Evolutionary conservation across 23 tunicate genomes (phyloP).

Genomic region (Clavelina lepadiformis): DNA sequence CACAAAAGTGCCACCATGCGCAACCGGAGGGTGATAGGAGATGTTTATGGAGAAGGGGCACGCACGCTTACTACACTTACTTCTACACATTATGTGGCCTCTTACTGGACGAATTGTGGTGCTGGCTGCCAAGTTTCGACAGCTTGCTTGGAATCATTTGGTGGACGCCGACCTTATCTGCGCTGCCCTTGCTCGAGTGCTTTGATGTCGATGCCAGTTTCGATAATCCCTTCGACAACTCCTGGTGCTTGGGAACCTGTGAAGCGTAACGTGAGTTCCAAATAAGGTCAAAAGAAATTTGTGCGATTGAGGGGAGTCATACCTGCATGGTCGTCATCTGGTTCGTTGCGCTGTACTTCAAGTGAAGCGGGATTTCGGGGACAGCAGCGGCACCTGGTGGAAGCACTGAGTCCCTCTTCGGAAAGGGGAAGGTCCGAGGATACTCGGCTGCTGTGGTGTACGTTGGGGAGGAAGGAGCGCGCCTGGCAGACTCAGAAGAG

Average conservation of each 20-base stretch:
- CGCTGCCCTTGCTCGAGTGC: not conserved
- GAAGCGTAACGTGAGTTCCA: not conserved
- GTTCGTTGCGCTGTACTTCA: slow-evolving; percentile 81
- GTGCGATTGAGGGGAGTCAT: not conserved
- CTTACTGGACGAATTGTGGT: slow-evolving; percentile 42
- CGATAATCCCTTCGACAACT: slow-evolving; percentile 10
- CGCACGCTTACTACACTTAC: slow-evolving; percentile 14
- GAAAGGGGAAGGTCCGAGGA: slow-evolving; percentile 62
- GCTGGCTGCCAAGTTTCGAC: slow-evolving; percentile 30
- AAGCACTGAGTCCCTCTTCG: slow-evolving; percentile 28
- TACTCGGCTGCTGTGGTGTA: slow-evolving; percentile 51
- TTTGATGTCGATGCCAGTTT: not conserved
- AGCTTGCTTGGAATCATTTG: slow-evolving; percentile 47
- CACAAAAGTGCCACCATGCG: not conserved
- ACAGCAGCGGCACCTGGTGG: slow-evolving; percentile 8
- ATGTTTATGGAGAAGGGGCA: not conserved
- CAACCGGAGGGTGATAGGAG: not conserved
- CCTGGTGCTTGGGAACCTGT: slow-evolving; percentile 27
- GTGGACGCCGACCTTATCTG: slow-evolving; percentile 18
- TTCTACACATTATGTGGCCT: slow-evolving; percentile 52
- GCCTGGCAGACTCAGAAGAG: not conserved
- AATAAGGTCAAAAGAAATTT: not conserved
- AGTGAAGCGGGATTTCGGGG: slow-evolving; percentile 51
- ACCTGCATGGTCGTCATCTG: slow-evolving; percentile 37
- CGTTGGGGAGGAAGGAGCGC: slow-evolving; percentile 44